phyloP scores from a whole-genome alignment of 2,888 invertebrate genomes.

The Drosophila siamana region DNA sequence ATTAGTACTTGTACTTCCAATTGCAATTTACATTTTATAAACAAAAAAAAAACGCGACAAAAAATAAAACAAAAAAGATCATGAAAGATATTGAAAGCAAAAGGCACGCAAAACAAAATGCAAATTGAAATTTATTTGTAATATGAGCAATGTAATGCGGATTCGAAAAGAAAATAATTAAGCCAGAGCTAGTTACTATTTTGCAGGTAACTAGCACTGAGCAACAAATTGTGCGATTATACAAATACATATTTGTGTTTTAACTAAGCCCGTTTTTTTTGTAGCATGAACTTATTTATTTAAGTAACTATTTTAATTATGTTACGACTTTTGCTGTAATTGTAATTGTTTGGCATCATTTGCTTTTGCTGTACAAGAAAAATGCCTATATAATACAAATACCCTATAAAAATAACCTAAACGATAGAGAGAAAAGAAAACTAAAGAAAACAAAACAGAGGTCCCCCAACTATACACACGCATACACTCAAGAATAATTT shows the following conservation, averaged over 20 bases:
- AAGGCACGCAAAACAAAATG: conserved; percentile 49
- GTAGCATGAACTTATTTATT: conserved; percentile 74
- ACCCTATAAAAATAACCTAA: conserved; percentile 49
- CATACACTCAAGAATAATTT: conserved; percentile 76
- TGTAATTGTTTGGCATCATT: conserved; percentile 64
- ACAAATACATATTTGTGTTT: conserved; percentile 43
- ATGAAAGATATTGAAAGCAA: conserved; percentile 39
- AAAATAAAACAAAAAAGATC: conserved; percentile 8
- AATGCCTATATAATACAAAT: conserved; percentile 62
- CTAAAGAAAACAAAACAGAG: conserved; percentile 27
- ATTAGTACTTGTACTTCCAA: conserved; percentile 72
- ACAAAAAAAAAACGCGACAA: background rate
- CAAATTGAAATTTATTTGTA: conserved; percentile 66
- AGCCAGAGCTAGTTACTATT: conserved; percentile 15
- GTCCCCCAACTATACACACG: conserved; percentile 59
- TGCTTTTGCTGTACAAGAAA: conserved; percentile 65
- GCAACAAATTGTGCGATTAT: conserved; percentile 11
- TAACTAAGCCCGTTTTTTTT: conserved; percentile 52
- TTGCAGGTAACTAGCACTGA: conserved; percentile 6
- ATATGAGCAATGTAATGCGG: conserved; percentile 67
- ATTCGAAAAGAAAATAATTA: conserved; percentile 21
- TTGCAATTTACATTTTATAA: conserved; percentile 46
- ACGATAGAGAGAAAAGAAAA: conserved; percentile 19
- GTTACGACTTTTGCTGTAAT: conserved; percentile 64
- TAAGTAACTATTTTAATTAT: conserved; percentile 70